Percentiles rank a stretch among this genome's conserved stretches.
These are phyloP conservation scores for Xyrichtys novacula DNA, from an alignment of 2,797 vertebrate genomes.

Conservation along the genomic window DNA sequence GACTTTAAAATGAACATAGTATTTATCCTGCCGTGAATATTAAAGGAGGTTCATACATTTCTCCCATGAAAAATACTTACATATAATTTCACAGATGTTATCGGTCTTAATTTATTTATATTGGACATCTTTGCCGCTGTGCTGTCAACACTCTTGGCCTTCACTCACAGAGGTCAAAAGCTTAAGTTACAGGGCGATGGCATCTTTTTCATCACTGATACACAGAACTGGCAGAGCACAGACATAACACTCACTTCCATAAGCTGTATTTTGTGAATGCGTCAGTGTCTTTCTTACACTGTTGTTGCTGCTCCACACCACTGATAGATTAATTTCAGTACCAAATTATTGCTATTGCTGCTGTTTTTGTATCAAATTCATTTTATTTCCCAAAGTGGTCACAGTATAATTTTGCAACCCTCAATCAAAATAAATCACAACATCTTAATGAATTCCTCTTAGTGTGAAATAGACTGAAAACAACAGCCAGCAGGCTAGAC, in stretches of 20 bases:
- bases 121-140: not conserved
- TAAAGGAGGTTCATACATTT: not conserved
- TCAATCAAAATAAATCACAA: conserved; percentile 53
- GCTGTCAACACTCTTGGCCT: not conserved
- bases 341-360: conserved; percentile 13
- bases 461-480: conserved; percentile 57
- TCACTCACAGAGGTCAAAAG: not conserved
- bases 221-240: not conserved
- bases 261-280: not conserved
- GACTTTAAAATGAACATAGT: no score
- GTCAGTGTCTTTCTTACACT: conserved; percentile 1
- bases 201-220: not conserved
- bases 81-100: not conserved
- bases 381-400: conserved; percentile 33
- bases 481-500: conserved; percentile 22
- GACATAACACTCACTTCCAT: not conserved
- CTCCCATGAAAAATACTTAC: not conserved
- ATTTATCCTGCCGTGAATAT: not conserved
- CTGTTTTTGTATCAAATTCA: conserved; percentile 21
- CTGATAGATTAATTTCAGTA: not conserved
- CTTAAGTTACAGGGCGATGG: not conserved
- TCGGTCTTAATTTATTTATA: not conserved
- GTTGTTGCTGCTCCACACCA: not conserved
- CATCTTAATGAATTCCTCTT: conserved; percentile 54
- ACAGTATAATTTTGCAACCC: conserved; percentile 33